Evolutionary conservation across 2,888 invertebrate species (phyloP).

Genomic region (Psylliodes chrysocephalus): DNA sequence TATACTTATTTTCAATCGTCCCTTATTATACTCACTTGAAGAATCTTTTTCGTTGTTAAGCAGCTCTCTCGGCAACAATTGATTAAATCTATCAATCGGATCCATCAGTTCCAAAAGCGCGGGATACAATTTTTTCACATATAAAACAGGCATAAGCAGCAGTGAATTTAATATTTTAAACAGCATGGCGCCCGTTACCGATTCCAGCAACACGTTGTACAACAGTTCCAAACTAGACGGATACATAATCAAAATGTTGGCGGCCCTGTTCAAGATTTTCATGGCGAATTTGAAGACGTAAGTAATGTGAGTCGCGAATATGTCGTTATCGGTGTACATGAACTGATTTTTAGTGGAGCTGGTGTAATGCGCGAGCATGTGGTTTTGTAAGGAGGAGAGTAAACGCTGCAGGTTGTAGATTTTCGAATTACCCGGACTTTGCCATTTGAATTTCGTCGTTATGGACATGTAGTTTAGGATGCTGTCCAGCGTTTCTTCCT

Average conservation of each 20-base stretch:
- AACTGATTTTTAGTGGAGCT: slow-evolving; percentile 33
- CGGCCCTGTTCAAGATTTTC: slow-evolving; percentile 57
- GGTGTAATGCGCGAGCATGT: slow-evolving; percentile 68
- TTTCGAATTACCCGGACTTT: slow-evolving; percentile 53
- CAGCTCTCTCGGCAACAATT: slow-evolving; percentile 60
- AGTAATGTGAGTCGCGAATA: slow-evolving; percentile 55
- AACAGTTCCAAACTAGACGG: slow-evolving; percentile 61
- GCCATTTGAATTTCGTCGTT: slow-evolving; percentile 55
- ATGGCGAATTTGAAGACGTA: slow-evolving; percentile 58
- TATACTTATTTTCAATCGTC: too few species aligned
- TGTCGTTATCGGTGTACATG: slow-evolving; percentile 40
- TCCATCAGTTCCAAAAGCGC: slow-evolving; percentile 61
- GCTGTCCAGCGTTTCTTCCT: slow-evolving; percentile 58
- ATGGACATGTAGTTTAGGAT: slow-evolving; percentile 54
- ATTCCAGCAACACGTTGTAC: slow-evolving; percentile 66
- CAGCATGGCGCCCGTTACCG: slow-evolving; percentile 70
- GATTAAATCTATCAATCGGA: slow-evolving; percentile 62
- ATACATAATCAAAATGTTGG: slow-evolving; percentile 58
- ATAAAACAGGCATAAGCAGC: slow-evolving; percentile 66
- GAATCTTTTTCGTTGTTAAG: slow-evolving; percentile 56
- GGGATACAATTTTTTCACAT: slow-evolving; percentile 59
- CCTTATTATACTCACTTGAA: slow-evolving; percentile 51
- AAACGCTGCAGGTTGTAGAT: slow-evolving; percentile 66
- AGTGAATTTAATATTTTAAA: slow-evolving; percentile 69
- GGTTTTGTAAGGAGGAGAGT: slow-evolving; percentile 70